phyloP scores from a whole-genome alignment of 2,113 vertebrate genomes.

The Anolis sagrei region DNA sequence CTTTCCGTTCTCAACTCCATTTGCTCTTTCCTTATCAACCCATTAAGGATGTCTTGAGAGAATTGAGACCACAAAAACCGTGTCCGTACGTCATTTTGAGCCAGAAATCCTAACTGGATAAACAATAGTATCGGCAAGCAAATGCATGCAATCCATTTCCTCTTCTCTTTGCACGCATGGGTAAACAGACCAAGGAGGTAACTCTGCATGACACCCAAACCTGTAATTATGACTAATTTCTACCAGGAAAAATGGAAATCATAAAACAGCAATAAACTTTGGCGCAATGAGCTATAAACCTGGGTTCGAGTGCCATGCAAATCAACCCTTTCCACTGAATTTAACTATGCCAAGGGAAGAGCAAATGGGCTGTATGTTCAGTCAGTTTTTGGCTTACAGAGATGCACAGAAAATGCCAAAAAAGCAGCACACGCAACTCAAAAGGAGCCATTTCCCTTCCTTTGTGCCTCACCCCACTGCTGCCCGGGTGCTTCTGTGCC shows the following conservation, averaged over 20 bases:
- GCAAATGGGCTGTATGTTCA: too few species aligned
- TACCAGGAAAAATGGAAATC: not conserved
- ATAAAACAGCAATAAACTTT: not conserved
- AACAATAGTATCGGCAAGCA: not conserved
- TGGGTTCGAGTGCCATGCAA: not conserved
- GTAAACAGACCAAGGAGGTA: not conserved
- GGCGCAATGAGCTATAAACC: not conserved
- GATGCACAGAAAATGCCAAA: too few species aligned
- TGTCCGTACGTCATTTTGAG: not conserved
- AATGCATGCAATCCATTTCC: not conserved
- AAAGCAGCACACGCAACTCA: not conserved
- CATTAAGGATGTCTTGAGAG: not conserved
- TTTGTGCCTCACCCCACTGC: not conserved
- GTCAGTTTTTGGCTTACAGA: too few species aligned
- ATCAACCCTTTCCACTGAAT: not conserved
- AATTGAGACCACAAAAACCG: not conserved
- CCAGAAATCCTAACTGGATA: not conserved
- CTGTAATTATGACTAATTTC: not conserved
- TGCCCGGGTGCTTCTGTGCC: slow-evolving; percentile 31
- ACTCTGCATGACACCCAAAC: not conserved
- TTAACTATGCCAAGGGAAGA: not conserved
- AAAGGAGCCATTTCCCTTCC: not conserved
- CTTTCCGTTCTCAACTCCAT: slow-evolving; percentile 38
- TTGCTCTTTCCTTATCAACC: slow-evolving; percentile 31
- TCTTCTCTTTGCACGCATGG: not conserved